These are phyloP conservation scores for Trogon melanurus DNA, from an alignment of 2,113 vertebrate species.

Conservation along the genomic window DNA sequence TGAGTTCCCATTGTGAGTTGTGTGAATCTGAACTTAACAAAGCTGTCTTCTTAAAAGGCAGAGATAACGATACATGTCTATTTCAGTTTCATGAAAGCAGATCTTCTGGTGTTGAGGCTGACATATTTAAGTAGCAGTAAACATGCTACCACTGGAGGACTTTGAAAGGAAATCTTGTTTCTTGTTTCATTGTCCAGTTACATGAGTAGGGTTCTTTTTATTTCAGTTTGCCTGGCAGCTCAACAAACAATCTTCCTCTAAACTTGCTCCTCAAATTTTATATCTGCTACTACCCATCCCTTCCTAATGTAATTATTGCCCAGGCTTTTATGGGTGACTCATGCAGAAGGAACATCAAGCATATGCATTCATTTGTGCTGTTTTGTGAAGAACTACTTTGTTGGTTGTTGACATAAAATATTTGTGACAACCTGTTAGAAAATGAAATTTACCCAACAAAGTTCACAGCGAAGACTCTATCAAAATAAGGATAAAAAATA, in stretches of 20 bases:
- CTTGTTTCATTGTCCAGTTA: background rate
- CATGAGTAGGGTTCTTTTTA: background rate
- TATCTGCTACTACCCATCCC: background rate
- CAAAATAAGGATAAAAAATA: background rate
- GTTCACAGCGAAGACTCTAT: background rate
- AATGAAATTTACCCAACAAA: constrained; percentile 7
- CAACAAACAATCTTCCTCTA: background rate
- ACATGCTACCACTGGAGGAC: background rate
- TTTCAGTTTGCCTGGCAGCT: background rate
- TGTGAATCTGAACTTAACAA: background rate
- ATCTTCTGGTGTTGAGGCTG: background rate
- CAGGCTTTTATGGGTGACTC: background rate
- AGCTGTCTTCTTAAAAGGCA: background rate
- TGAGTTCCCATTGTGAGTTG: background rate
- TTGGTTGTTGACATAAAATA: constrained; percentile 13
- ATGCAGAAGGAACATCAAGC: background rate
- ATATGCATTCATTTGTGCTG: background rate
- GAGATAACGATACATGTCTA: background rate
- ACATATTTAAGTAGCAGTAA: constrained; percentile 14
- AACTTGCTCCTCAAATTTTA: background rate
- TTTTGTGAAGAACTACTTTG: background rate
- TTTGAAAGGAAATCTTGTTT: background rate
- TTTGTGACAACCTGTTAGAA: constrained; percentile 7
- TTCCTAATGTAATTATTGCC: background rate
- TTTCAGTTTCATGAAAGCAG: background rate